Evolutionary conservation across 2,797 vertebrate genomes (phyloP).

Genomic region (Labroides dimidiatus): DNA sequence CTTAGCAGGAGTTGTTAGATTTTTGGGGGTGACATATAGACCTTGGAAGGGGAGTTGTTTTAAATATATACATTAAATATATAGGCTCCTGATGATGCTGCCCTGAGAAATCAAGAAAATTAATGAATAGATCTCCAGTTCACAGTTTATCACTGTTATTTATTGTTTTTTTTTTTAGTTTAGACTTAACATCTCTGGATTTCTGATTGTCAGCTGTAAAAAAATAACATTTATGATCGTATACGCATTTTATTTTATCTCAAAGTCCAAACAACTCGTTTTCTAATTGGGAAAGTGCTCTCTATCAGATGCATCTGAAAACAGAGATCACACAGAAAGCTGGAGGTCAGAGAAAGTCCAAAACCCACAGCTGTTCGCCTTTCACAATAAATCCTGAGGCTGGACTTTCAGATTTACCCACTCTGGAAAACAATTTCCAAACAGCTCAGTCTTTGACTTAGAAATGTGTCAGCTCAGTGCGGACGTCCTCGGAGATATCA

Average conservation of each 20-base stretch:
- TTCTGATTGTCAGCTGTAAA: not conserved
- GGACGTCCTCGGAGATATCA: slow-evolving; percentile 20
- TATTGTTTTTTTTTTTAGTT: no score
- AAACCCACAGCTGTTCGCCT: slow-evolving; percentile 5
- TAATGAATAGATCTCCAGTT: no score
- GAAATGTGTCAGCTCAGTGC: slow-evolving; percentile 2
- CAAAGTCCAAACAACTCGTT: not conserved
- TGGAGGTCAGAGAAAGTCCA: slow-evolving; percentile 12
- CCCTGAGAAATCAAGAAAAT: no score
- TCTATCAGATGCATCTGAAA: not conserved
- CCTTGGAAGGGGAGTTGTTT: no score
- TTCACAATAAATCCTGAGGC: slow-evolving; percentile 12
- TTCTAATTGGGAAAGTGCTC: not conserved
- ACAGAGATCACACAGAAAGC: not conserved
- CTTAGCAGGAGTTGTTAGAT: slow-evolving; percentile 11
- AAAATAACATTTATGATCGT: not conserved
- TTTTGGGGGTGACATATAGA: no score
- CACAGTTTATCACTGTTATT: not conserved
- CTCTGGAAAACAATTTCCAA: slow-evolving; percentile 19
- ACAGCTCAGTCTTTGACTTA: slow-evolving; percentile 1
- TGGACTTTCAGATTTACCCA: slow-evolving; percentile 16
- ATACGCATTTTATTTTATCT: not conserved
- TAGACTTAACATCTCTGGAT: not conserved
- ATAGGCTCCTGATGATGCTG: no score
- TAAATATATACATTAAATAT: no score